phyloP scores from a whole-genome alignment of 2,797 vertebrate species.

The Schizothorax lantsangensis region DNA sequence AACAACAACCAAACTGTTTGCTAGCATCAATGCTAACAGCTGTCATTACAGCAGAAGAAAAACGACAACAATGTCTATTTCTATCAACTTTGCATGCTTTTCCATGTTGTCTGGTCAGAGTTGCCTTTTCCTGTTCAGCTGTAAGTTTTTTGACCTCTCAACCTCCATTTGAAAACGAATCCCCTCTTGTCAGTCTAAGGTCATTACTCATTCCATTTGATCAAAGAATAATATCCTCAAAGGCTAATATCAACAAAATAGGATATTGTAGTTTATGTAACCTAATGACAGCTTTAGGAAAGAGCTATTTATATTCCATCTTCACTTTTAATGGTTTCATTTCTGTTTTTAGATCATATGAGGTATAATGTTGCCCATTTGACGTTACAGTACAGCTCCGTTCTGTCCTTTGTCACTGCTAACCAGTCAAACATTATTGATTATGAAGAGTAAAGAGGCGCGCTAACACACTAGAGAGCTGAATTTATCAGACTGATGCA shows the following conservation, averaged over 20 bases:
- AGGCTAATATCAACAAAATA: slow-evolving; percentile 11
- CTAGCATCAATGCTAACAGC: not conserved
- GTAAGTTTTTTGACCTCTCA: slow-evolving; percentile 29
- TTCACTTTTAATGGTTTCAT: slow-evolving; percentile 3
- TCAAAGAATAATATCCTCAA: slow-evolving; percentile 20
- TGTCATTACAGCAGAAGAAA: not conserved
- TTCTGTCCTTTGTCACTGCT: not conserved
- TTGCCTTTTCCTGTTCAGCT: slow-evolving; percentile 27
- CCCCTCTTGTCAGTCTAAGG: slow-evolving; percentile 14
- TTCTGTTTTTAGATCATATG: slow-evolving; percentile 37
- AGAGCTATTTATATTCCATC: slow-evolving; percentile 25
- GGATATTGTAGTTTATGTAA: slow-evolving; percentile 16
- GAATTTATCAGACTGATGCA: slow-evolving; percentile 13
- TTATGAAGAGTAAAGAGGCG: slow-evolving; percentile 18
- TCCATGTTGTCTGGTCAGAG: not conserved
- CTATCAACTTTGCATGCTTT: slow-evolving; percentile 4
- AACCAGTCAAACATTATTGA: slow-evolving; percentile 31
- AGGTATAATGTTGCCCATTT: not conserved
- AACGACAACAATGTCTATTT: not conserved
- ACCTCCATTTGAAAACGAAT: slow-evolving; percentile 23
- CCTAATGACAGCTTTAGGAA: slow-evolving; percentile 22
- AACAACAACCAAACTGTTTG: not conserved
- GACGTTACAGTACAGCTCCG: slow-evolving; percentile 10
- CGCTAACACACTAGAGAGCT: not conserved
- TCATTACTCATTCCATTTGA: slow-evolving; percentile 12